These are phyloP conservation scores for Heteromyza rotundicornis DNA, from an alignment of 2,888 invertebrate genomes.

Conservation along the genomic window DNA sequence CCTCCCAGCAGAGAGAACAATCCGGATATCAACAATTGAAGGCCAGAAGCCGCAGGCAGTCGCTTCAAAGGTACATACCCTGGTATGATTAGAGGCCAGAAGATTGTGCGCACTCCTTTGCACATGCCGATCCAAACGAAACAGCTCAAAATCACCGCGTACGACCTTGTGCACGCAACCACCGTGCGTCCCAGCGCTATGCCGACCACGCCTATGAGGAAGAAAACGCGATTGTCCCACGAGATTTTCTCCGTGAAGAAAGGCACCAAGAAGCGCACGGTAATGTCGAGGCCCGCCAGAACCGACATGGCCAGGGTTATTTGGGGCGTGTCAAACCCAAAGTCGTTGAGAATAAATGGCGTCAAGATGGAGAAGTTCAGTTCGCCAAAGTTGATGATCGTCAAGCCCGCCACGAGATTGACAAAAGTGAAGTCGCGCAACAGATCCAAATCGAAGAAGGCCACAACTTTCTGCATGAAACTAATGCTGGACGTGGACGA, in stretches of 20 bases:
- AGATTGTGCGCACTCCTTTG: conserved; percentile 75
- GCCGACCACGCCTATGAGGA: conserved; percentile 71
- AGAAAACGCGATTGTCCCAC: conserved; percentile 75
- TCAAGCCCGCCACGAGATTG: conserved; percentile 74
- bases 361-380: conserved; percentile 76
- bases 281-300: conserved; percentile 71
- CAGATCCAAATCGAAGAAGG: conserved; percentile 75
- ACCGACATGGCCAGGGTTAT: conserved; percentile 75
- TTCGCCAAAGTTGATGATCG: conserved; percentile 74
- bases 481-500: conserved; percentile 33
- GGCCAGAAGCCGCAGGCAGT: conserved; percentile 73
- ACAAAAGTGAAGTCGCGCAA: conserved; percentile 73
- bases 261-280: conserved; percentile 71
- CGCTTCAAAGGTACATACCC: conserved; percentile 73
- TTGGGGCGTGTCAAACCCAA: conserved; percentile 66
- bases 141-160: conserved; percentile 66
- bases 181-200: conserved; percentile 70
- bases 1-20: conserved; percentile 69
- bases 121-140: conserved; percentile 74
- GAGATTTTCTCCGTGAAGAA: conserved; percentile 73
- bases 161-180: conserved; percentile 69
- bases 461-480: conserved; percentile 66
- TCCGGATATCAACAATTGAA: conserved; percentile 73
- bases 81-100: conserved; percentile 77
- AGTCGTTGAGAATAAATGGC: conserved; percentile 75